phyloP scores from a whole-genome alignment of 2,797 vertebrate genomes.

The Rhabdomys pumilio region DNA sequence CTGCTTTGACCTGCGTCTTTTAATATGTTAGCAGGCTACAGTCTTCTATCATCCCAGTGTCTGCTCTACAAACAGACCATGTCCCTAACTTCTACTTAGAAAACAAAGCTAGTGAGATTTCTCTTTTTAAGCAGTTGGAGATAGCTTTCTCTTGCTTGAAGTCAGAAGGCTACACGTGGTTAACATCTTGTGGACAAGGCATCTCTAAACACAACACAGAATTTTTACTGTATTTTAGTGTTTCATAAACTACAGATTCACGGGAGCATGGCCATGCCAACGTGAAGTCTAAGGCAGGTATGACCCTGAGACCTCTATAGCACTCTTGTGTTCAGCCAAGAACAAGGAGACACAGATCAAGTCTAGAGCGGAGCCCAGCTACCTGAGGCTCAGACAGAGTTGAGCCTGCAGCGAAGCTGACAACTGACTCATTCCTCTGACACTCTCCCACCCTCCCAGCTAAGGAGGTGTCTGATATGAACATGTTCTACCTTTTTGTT shows the following conservation, averaged over 20 bases:
- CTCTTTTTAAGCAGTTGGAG: not conserved
- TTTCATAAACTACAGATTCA: conserved; percentile 21
- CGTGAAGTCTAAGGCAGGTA: not conserved
- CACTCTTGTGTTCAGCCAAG: not conserved
- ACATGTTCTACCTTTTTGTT: conserved; percentile 16
- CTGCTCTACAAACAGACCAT: not conserved
- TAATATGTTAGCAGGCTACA: not conserved
- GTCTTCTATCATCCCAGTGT: not conserved
- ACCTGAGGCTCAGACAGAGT: not conserved
- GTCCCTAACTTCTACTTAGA: not conserved
- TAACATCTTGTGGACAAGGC: not conserved
- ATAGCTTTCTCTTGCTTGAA: not conserved
- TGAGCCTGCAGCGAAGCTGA: conserved; percentile 2
- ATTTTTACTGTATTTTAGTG: not conserved
- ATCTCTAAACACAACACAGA: conserved; percentile 44
- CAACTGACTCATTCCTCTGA: conserved; percentile 33
- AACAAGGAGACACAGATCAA: not conserved
- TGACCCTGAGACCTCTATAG: not conserved
- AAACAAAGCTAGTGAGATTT: too few relatives aligned
- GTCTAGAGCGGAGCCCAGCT: not conserved
- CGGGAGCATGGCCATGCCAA: not conserved
- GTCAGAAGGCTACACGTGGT: not conserved
- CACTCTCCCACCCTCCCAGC: not conserved
- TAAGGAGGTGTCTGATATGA: conserved; percentile 47
- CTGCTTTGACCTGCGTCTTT: not conserved